Conservation (phyloP, 2,113 vertebrate genomes). For the Hyperopisus bebe region DNA sequence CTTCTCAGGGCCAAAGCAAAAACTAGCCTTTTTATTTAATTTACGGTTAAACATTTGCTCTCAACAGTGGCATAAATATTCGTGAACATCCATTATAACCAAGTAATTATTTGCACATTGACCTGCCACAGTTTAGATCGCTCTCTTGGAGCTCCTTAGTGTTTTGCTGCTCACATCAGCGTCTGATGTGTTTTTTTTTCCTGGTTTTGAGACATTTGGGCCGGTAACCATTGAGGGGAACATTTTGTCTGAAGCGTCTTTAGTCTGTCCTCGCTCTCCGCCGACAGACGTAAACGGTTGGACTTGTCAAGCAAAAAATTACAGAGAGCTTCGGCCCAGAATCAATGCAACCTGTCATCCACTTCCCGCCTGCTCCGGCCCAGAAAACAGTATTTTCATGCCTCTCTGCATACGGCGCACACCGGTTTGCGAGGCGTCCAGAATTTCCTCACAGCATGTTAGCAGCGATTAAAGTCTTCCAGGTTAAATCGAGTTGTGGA, state of each 20-base stretch:
- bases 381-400: not conserved
- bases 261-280: not conserved
- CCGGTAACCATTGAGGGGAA: not conserved
- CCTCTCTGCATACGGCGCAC: not conserved
- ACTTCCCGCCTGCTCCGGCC: not conserved
- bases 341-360: not conserved
- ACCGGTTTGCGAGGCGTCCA: not conserved
- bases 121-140: not conserved
- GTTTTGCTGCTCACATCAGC: not conserved
- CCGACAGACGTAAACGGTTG: not conserved
- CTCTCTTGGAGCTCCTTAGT: not conserved
- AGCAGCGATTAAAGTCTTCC: conserved; percentile 36
- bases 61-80: not conserved
- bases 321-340: not conserved
- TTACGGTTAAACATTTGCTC: conserved; percentile 1
- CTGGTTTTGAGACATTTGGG: not conserved
- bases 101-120: not conserved
- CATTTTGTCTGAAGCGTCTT: not conserved
- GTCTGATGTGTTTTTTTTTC: not conserved
- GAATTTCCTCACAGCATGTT: conserved; percentile 28
- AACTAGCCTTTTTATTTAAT: not conserved
- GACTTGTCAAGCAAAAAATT: not conserved
- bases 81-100: not conserved
- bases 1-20: not conserved
- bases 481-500: conserved; percentile 33